Percentiles rank a stretch among this genome's conserved stretches.
phyloP scores from a whole-genome alignment of 1,140 invertebrate genomes.

The Listronotus oregonensis region DNA sequence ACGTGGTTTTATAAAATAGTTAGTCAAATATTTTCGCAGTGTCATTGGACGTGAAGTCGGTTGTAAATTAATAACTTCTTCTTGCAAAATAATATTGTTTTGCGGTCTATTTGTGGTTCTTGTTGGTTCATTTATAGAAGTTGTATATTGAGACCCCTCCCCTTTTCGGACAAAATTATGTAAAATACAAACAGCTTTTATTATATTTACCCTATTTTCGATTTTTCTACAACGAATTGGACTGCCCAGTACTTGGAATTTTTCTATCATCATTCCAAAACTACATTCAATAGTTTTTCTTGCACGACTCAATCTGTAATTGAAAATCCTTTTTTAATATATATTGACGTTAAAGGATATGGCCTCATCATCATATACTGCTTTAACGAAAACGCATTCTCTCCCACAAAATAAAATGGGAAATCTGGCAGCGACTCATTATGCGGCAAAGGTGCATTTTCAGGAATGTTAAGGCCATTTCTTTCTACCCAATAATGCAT shows the following conservation, averaged over 20 bases:
- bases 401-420: background rate
- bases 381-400: background rate
- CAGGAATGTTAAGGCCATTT: conserved; percentile 21
- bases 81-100: too few species aligned
- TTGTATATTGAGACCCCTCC: too few species aligned
- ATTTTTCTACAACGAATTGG: background rate
- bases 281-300: conserved; percentile 2
- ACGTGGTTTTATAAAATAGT: too few species aligned
- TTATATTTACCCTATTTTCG: too few species aligned
- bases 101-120: too few species aligned
- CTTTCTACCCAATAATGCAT: conserved; percentile 20
- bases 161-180: too few species aligned
- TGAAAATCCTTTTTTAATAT: conserved; percentile 15
- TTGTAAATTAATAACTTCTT: too few species aligned
- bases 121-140: too few species aligned
- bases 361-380: conserved; percentile 21
- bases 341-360: conserved; percentile 40
- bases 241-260: background rate
- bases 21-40: too few species aligned
- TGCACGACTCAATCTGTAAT: background rate
- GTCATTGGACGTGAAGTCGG: too few species aligned
- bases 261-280: conserved; percentile 10
- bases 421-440: conserved; percentile 2
- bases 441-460: background rate
- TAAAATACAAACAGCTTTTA: too few species aligned